A percentile compares a stretch with the other conserved stretches of the same genome.
Conservation (phyloP, 2,888 invertebrate species). For the Chymomyza amoena region DNA sequence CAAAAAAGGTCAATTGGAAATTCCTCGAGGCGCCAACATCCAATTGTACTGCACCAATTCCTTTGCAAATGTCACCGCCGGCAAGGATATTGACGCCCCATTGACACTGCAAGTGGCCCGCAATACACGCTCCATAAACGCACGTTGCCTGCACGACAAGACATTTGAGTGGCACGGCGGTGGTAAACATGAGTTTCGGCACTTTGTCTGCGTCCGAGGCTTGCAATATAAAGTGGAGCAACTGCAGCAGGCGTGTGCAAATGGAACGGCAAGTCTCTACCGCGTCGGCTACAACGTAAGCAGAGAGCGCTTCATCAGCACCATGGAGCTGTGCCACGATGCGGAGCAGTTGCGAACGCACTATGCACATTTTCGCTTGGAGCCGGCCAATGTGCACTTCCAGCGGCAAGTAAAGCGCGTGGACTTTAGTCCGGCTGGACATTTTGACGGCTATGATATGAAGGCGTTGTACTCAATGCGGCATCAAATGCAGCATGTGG, state of each 20-base stretch:
- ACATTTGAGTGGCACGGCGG: constrained; percentile 53
- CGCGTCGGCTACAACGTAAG: constrained; percentile 77
- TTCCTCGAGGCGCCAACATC: constrained; percentile 63
- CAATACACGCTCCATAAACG: constrained; percentile 37
- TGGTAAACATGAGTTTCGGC: constrained; percentile 52
- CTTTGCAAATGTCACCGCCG: constrained; percentile 39
- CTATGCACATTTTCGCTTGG: constrained; percentile 75
- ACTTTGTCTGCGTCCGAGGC: constrained; percentile 56
- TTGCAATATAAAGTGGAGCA: constrained; percentile 56
- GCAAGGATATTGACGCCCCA: neutral
- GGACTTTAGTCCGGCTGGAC: constrained; percentile 73
- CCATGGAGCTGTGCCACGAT: constrained; percentile 78
- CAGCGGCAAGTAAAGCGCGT: constrained; percentile 77
- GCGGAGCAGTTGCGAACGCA: constrained; percentile 70
- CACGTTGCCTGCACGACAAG: constrained; percentile 57
- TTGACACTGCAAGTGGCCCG: neutral
- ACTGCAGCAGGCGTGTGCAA: constrained; percentile 48
- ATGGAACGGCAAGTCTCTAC: constrained; percentile 47
- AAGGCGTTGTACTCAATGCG: constrained; percentile 70
- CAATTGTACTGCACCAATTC: constrained; percentile 71
- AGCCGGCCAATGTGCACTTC: constrained; percentile 77
- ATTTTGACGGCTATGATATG: constrained; percentile 73
- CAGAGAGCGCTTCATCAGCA: constrained; percentile 69
- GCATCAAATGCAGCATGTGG: constrained; percentile 73
- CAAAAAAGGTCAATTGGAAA: constrained; percentile 58